Conservation (phyloP, 2,888 invertebrate genomes). For the Scelioninae gen. 1 region DNA sequence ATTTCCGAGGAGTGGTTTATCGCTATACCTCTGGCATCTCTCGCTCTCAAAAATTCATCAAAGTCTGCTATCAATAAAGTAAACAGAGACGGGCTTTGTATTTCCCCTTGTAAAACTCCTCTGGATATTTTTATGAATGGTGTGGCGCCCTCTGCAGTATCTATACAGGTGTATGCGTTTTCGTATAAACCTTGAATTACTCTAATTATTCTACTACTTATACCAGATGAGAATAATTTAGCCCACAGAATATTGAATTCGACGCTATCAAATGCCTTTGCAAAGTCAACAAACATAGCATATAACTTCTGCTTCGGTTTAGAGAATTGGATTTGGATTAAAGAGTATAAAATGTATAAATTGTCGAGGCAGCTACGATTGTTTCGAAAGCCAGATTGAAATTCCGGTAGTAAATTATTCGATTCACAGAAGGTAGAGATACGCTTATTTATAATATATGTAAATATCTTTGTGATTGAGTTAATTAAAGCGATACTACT, state of each 20-base stretch:
- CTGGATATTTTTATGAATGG: neutral
- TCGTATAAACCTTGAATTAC: neutral
- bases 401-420: constrained; percentile 3
- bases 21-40: neutral
- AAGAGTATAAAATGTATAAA: neutral
- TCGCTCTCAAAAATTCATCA: neutral
- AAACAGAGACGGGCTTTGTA: constrained; percentile 1
- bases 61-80: neutral
- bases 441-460: neutral
- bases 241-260: neutral
- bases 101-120: constrained; percentile 12
- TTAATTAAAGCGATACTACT: neutral
- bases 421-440: neutral
- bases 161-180: neutral
- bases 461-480: constrained; percentile 5
- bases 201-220: neutral
- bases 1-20: neutral
- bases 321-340: constrained; percentile 4
- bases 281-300: constrained; percentile 1
- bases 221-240: neutral
- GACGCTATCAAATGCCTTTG: neutral
- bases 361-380: neutral
- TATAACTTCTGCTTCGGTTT: neutral
- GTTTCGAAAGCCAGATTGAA: constrained; percentile 1
- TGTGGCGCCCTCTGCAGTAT: neutral